A percentile compares a stretch with the other conserved stretches of the same genome.
Evolutionary conservation across 2,113 vertebrate genomes (phyloP).

Genomic region (Microcebus griseorufus): DNA sequence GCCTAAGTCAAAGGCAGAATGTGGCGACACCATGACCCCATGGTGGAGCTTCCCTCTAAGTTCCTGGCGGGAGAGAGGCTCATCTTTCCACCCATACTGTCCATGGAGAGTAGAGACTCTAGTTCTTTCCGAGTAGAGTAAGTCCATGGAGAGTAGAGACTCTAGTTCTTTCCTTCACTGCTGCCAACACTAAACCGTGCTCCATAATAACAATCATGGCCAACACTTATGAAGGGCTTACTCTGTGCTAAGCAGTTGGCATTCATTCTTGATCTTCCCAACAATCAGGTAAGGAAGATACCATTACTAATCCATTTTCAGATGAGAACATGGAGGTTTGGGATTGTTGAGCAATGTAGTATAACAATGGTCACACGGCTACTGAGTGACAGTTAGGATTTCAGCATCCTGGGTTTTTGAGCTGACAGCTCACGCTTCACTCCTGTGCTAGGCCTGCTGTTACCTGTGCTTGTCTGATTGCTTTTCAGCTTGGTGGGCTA

Average conservation of each 20-base stretch:
- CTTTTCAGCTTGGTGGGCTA: neutral
- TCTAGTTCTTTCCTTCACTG: neutral
- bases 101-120: accelerated
- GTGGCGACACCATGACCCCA: accelerated
- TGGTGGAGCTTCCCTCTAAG: neutral
- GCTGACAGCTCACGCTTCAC: neutral
- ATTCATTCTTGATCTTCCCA: neutral
- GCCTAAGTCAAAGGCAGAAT: neutral
- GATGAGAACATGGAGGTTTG: neutral
- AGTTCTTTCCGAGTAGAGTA: no score
- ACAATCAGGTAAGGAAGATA: accelerated
- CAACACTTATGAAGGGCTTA: accelerated
- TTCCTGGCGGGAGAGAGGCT: neutral
- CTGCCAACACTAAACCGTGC: accelerated
- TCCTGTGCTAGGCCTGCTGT: neutral
- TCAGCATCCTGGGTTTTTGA: neutral
- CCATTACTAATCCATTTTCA: neutral
- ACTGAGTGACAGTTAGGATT: neutral
- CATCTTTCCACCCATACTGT: neutral
- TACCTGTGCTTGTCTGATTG: neutral
- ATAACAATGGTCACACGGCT: accelerated
- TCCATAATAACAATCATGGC: accelerated
- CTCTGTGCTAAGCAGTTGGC: accelerated
- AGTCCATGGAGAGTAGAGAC: no score
- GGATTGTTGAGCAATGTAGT: accelerated